Conservation (phyloP, 1,140 invertebrate genomes). For the Lucilia cuprina region DNA sequence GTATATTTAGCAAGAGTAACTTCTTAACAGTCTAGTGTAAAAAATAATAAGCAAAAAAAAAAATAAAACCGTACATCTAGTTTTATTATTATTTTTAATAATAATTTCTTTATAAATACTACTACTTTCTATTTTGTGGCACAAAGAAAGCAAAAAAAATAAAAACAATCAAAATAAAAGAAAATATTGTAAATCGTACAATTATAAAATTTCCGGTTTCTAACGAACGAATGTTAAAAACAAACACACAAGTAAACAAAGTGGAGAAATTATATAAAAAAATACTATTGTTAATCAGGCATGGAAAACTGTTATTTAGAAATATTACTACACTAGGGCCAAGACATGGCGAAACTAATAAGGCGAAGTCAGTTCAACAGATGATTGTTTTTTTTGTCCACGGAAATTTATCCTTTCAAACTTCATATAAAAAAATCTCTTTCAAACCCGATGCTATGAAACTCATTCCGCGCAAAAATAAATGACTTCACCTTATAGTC, state of each 20-base stretch:
- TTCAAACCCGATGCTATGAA: too few species aligned
- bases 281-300: neutral
- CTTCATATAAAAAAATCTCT: too few species aligned
- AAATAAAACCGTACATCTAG: neutral
- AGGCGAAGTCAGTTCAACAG: too few species aligned
- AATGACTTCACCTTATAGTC: too few species aligned
- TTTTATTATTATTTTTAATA: neutral
- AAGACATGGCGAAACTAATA: too few species aligned
- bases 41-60: neutral
- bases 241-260: neutral
- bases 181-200: neutral
- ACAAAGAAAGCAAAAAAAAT: neutral
- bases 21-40: neutral
- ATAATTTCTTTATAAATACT: neutral
- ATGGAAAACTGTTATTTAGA: too few species aligned
- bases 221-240: neutral
- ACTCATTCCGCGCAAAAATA: too few species aligned
- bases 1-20: neutral
- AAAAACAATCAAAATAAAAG: neutral
- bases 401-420: too few species aligned
- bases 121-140: slow-evolving; percentile 10
- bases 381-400: too few species aligned
- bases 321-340: too few species aligned
- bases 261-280: neutral
- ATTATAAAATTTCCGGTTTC: neutral